Evolutionary conservation across 2,113 vertebrate species (phyloP).

Genomic region (Malaclemys terrapin): DNA sequence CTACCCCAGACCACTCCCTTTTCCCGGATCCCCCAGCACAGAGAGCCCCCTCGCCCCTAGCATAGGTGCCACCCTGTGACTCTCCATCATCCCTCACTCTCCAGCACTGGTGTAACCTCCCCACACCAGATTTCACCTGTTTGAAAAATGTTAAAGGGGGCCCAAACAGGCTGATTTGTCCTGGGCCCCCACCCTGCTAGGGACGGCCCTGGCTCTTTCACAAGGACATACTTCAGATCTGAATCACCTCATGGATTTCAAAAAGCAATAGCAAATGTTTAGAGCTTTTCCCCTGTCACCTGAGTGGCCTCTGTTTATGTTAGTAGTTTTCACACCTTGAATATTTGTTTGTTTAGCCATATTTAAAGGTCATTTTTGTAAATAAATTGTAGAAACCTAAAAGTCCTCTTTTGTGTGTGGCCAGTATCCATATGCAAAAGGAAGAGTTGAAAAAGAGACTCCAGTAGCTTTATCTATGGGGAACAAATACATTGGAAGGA

Average conservation of each 20-base stretch:
- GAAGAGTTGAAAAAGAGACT: constrained; percentile 1
- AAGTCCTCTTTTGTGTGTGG: background rate
- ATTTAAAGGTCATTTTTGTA: constrained; percentile 11
- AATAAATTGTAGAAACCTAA: constrained; percentile 6
- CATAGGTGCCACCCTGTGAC: too few species aligned
- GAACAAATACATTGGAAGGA: background rate
- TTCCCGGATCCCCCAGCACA: too few species aligned
- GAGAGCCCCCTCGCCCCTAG: too few species aligned
- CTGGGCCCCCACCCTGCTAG: background rate
- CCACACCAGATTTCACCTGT: too few species aligned
- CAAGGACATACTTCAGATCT: background rate
- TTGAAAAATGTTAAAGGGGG: too few species aligned
- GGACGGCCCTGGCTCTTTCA: background rate
- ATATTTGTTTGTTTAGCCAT: constrained; percentile 34
- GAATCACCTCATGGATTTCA: background rate
- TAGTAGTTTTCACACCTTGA: background rate
- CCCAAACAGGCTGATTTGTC: too few species aligned
- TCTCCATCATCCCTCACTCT: too few species aligned
- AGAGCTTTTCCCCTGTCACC: background rate
- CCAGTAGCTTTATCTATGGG: background rate
- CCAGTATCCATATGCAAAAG: background rate
- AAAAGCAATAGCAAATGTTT: constrained; percentile 14
- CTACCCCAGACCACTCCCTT: too few species aligned
- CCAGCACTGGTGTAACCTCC: too few species aligned
- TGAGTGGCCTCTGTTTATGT: constrained; percentile 15